Evolutionary conservation across 2,113 vertebrate species (phyloP).

Genomic region (Gymnarchus niloticus): DNA sequence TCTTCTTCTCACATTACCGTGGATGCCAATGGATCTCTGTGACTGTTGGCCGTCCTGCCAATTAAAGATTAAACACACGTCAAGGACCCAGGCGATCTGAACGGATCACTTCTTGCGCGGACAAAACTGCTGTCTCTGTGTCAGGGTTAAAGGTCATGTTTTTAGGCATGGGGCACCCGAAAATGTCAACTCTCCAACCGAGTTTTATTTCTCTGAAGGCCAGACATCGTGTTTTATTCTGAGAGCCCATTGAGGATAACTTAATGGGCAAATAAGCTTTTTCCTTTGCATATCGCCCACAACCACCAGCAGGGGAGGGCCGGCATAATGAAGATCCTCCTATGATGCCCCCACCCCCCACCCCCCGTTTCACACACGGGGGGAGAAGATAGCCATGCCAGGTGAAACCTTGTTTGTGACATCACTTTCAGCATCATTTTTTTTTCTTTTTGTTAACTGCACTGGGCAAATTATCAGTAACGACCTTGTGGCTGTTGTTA

Average conservation of each 20-base stretch:
- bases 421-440: no score
- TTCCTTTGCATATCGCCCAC: neutral
- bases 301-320: neutral
- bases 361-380: neutral
- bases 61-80: neutral
- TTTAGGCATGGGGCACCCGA: neutral
- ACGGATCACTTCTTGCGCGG: neutral
- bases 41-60: no score
- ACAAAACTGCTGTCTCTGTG: neutral
- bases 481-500: neutral
- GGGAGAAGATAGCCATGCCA: constrained; percentile 14
- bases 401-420: neutral
- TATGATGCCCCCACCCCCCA: neutral
- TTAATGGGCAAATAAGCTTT: neutral
- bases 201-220: neutral
- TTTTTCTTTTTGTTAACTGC: neutral
- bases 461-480: constrained; percentile 9
- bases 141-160: neutral
- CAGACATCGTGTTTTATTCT: neutral
- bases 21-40: no score
- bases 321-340: neutral
- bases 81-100: neutral
- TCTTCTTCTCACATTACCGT: no score
- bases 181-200: neutral
- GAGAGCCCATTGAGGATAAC: constrained; percentile 1